Evolutionary conservation across 2,888 invertebrate species (phyloP).

Genomic region (Buathra laborator): DNA sequence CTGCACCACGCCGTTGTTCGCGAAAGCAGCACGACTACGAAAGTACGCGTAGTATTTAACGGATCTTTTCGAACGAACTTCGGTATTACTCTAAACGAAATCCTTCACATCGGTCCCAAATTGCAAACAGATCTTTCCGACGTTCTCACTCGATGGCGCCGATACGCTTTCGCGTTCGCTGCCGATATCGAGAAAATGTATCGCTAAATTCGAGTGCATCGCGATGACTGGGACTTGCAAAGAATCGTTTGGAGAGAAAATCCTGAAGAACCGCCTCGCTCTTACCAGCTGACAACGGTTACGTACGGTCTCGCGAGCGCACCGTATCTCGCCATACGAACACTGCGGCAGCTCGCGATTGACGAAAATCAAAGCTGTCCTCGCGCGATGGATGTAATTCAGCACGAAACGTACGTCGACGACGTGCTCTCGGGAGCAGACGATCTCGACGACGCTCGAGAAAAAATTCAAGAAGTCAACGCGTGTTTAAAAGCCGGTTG

Average conservation of each 20-base stretch:
- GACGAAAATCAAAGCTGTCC: constrained; percentile 37
- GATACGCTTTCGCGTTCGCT: constrained; percentile 41
- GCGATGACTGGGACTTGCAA: constrained; percentile 48
- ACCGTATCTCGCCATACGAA: constrained; percentile 47
- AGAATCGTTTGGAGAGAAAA: constrained; percentile 47
- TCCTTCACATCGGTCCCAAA: constrained; percentile 29
- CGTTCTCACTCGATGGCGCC: constrained; percentile 42
- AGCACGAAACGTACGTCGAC: constrained; percentile 51
- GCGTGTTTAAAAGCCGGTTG: constrained; percentile 34
- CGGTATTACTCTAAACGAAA: constrained; percentile 32
- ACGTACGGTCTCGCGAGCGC: constrained; percentile 50
- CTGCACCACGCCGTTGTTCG: constrained; percentile 52
- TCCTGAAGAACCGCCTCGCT: background rate
- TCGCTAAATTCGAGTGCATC: constrained; percentile 49
- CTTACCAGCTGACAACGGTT: constrained; percentile 41
- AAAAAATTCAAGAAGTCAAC: constrained; percentile 23
- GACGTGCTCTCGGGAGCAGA: constrained; percentile 59
- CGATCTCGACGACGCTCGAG: constrained; percentile 10
- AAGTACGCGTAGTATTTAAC: constrained; percentile 43
- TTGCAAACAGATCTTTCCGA: constrained; percentile 37
- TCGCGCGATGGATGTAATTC: constrained; percentile 18
- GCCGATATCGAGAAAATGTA: constrained; percentile 55
- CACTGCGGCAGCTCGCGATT: constrained; percentile 38
- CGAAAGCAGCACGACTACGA: constrained; percentile 35
- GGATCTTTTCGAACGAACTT: constrained; percentile 38